Conservation (phyloP, 2,888 invertebrate genomes). For the Ceriagrion tenellum region DNA sequence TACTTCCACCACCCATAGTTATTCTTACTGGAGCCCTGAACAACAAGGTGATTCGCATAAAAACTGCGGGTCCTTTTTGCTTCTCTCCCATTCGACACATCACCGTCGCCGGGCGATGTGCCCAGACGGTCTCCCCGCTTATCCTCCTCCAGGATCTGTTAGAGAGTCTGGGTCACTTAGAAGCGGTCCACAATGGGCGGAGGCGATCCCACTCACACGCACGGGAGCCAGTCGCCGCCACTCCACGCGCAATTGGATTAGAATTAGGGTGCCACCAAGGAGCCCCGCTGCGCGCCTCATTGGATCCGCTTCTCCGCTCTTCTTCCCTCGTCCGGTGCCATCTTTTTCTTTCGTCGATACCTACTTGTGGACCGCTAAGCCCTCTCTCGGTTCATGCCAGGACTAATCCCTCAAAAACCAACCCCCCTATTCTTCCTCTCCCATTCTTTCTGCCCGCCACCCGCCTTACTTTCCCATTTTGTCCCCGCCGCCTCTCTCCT, state of each 20-base stretch:
- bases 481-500: neutral
- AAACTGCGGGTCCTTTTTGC: neutral
- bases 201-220: slow-evolving; percentile 14
- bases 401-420: neutral
- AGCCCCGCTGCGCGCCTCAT: neutral
- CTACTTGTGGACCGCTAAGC: neutral
- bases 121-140: neutral
- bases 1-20: too few relatives aligned
- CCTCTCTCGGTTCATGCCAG: neutral
- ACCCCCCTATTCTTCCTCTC: neutral
- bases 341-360: neutral
- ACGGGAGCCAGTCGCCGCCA: neutral
- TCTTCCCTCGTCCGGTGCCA: neutral
- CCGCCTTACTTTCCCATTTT: neutral
- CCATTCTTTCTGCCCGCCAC: neutral
- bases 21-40: neutral
- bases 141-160: neutral
- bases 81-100: neutral
- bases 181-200: neutral
- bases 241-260: slow-evolving; percentile 61
- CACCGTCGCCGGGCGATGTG: neutral
- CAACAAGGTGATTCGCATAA: neutral
- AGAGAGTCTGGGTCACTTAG: neutral
- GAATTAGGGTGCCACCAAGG: slow-evolving; percentile 44
- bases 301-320: neutral